Percentiles rank a stretch among this genome's conserved stretches.
Evolutionary conservation across 2,113 vertebrate genomes (phyloP).

Genomic region (Callocephalon fimbriatum): DNA sequence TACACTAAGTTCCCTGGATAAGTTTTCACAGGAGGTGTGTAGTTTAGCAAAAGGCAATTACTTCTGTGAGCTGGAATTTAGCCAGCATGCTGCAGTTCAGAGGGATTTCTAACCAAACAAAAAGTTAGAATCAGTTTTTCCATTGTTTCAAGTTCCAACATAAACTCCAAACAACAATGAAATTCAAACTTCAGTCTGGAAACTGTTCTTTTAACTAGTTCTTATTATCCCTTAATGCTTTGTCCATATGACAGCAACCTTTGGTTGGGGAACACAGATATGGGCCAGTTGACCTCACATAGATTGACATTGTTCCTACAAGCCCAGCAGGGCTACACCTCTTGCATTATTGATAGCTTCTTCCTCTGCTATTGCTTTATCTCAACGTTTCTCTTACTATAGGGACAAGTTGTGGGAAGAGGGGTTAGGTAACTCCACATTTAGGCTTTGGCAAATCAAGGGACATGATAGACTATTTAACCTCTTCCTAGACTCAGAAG

Average conservation of each 20-base stretch:
- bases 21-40: not conserved
- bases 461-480: not conserved
- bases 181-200: not conserved
- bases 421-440: not conserved
- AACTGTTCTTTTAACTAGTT: not conserved
- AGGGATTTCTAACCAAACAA: constrained; percentile 25
- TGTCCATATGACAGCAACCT: not conserved
- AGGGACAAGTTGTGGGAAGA: not conserved
- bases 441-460: not conserved
- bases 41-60: not conserved
- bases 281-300: fast-evolving
- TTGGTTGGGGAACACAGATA: not conserved
- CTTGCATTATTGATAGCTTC: not conserved
- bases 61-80: constrained; percentile 15
- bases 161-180: constrained; percentile 17
- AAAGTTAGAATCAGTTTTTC: constrained; percentile 34
- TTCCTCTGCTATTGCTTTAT: not conserved
- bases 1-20: not conserved
- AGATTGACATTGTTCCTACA: not conserved
- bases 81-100: not conserved
- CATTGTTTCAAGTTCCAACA: not conserved
- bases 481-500: not conserved
- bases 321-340: not conserved
- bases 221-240: not conserved
- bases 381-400: not conserved